Evolutionary conservation across 2,113 vertebrate genomes (phyloP), one percentile per base, ranked within the genome.

Genomic region (Sporophila hypoxantha): DNA sequence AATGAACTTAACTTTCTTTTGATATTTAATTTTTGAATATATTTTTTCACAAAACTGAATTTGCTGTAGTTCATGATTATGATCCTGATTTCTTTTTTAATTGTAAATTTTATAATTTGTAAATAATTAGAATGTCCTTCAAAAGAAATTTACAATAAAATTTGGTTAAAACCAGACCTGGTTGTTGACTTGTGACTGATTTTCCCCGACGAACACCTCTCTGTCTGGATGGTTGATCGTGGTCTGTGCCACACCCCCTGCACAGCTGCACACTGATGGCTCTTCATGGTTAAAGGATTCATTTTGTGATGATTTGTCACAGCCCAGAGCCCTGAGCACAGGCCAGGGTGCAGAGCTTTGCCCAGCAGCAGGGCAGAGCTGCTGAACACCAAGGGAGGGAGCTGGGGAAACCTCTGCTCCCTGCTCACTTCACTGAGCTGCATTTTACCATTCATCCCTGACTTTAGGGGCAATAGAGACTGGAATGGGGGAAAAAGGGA

Each of bases 1-100:
- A 69, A 92, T 92, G 92, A 94, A 95, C 37, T 87, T 83, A 56
- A 82, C 56, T 92, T 81, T 66, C 94, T 94, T 95, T 95, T 96
- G 91, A 90, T 96, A 96, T 94, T 95, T 95, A 94, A 94, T 89
- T 88, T 90, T 89, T 93, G 93, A 89, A 88, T 96, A 86, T 96
- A 95, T 96, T 95, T 96, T 96, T 96, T 96, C 95, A 96, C 87
- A 78, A 67, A 90, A 87, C 70, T 46, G 83, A 67, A 86, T 39
- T 83, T 91, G 77, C 80, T 93, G 85, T 84, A 87, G 90, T 64
- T 85, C 61, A 82, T 86, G 52, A 88, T 81, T 36, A 19, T 67
- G 60, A 88, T n/a, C 27, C 47, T 30, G 55, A 78, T 78, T 68
- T 67, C 49, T 92, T 94, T 95, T 94, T 82, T 94, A 94, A 94